Evolutionary conservation across 2,113 vertebrate species (phyloP).

Genomic region (Amblyornis subalaris): DNA sequence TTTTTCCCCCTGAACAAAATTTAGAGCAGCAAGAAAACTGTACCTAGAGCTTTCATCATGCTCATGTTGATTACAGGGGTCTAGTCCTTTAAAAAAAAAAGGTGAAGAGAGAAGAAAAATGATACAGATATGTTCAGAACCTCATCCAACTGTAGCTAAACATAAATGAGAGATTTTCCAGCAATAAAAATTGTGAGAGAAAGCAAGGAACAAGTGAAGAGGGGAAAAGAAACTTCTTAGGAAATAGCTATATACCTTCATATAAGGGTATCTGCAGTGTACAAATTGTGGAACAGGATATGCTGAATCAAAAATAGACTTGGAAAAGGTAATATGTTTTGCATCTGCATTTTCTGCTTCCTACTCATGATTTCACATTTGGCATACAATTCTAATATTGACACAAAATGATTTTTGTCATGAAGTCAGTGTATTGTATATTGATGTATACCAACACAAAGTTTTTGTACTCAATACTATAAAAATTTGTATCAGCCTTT

Average conservation of each 20-base stretch:
- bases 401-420: background rate
- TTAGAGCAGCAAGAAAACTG: background rate
- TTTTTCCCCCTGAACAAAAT: background rate
- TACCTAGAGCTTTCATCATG: background rate
- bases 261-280: background rate
- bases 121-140: rapidly evolving
- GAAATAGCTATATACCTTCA: background rate
- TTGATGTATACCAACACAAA: background rate
- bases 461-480: background rate
- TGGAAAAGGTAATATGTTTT: background rate
- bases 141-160: background rate
- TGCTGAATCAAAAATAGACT: background rate
- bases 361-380: background rate
- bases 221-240: background rate
- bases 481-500: background rate
- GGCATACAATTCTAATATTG: background rate
- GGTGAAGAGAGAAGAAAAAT: background rate
- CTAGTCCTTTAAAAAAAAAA: background rate
- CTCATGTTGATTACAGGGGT: background rate
- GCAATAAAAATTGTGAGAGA: background rate
- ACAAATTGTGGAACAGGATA: background rate
- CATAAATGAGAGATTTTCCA: background rate
- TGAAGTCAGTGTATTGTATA: background rate
- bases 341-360: background rate
- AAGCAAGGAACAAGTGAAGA: background rate